Conservation (phyloP, 2,888 invertebrate genomes). For the Ormyrus rosae region DNA sequence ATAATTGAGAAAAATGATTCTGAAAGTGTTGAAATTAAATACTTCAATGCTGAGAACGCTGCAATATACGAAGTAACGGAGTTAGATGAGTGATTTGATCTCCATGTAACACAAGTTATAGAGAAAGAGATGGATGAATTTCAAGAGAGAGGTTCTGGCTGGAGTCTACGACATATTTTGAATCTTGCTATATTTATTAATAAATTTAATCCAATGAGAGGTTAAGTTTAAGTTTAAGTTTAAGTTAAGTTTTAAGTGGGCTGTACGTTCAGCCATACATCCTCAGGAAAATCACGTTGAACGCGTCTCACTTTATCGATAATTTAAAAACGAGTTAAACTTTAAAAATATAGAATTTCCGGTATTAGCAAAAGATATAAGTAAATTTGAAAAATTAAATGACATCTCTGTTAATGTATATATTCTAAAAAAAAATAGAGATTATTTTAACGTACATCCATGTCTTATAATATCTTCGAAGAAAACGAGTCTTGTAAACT, state of each 20-base stretch:
- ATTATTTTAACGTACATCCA: not conserved
- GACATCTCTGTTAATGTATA: conserved; percentile 42
- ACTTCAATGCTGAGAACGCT: no score
- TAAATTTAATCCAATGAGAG: no score
- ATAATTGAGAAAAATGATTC: no score
- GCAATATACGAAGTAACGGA: no score
- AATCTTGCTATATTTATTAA: no score
- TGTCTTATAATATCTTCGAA: not conserved
- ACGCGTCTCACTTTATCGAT: conserved; percentile 8
- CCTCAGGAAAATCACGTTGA: not conserved
- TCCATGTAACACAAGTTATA: no score
- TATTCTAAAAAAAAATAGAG: conserved; percentile 12
- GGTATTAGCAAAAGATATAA: conserved; percentile 11
- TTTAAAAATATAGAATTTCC: conserved; percentile 42
- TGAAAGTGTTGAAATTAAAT: no score
- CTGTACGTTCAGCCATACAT: conserved; percentile 26
- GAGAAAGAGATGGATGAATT: no score
- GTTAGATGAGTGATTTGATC: no score
- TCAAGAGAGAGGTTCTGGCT: no score
- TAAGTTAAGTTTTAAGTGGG: conserved; percentile 46
- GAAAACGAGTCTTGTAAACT: not conserved
- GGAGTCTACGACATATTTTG: no score
- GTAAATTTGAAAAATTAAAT: conserved; percentile 47
- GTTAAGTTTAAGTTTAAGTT: conserved; percentile 46
- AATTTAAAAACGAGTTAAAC: conserved; percentile 23